phyloP scores from a whole-genome alignment of 2,113 vertebrate genomes.

The Chrysochloris asiatica region DNA sequence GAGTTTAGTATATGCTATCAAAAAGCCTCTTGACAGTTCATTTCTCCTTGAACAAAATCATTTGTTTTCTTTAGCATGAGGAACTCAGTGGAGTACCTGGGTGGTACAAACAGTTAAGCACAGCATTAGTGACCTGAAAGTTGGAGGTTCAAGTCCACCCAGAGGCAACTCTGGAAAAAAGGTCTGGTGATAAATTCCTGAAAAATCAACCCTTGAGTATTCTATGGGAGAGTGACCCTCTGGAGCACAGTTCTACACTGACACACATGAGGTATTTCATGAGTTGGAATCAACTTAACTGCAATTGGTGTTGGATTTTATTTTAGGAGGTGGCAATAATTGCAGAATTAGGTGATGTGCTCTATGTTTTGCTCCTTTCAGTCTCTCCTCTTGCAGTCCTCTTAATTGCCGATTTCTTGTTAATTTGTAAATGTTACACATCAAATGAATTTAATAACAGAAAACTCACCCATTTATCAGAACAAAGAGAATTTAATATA shows the following conservation, averaged over 20 bases:
- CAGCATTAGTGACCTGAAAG: neutral
- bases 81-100: neutral
- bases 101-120: neutral
- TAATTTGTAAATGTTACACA: neutral
- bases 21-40: slow-evolving; percentile 42
- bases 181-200: neutral
- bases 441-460: slow-evolving; percentile 4
- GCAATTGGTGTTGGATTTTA: neutral
- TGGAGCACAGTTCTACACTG: neutral
- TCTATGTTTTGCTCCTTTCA: neutral
- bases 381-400: neutral
- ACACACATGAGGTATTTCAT: neutral
- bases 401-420: neutral
- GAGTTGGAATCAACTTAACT: neutral
- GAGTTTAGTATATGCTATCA: slow-evolving; percentile 48
- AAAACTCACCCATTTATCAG: neutral
- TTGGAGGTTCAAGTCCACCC: neutral
- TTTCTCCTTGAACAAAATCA: neutral
- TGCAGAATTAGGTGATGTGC: neutral
- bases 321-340: neutral
- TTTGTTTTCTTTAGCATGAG: slow-evolving; percentile 4
- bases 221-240: neutral
- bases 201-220: neutral
- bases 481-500: neutral
- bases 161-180: neutral